These are phyloP conservation scores for Diglossa cyanea DNA, from an alignment of 2,797 vertebrate species.

Conservation along the genomic window DNA sequence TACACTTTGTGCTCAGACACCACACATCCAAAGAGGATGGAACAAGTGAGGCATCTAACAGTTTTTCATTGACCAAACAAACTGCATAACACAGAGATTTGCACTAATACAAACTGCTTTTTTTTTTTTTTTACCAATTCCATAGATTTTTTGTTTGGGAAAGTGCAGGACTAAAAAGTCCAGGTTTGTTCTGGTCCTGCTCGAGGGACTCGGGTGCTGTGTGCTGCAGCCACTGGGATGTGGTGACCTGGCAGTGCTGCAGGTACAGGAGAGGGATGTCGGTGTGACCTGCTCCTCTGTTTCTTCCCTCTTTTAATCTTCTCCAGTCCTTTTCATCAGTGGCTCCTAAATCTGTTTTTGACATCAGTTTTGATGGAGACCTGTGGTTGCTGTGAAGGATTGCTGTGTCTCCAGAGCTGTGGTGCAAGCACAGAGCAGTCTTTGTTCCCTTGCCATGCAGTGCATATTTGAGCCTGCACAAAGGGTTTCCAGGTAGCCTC, in stretches of 20 bases:
- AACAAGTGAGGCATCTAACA: background rate
- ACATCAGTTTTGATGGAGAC: background rate
- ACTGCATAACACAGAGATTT: background rate
- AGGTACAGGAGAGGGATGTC: background rate
- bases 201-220: fast-evolving
- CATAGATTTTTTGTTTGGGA: background rate
- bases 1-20: background rate
- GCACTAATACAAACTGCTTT: background rate
- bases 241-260: background rate
- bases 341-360: background rate
- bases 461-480: background rate
- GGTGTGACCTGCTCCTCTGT: background rate
- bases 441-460: slow-evolving; percentile 37
- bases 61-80: background rate
- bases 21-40: background rate
- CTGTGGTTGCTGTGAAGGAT: background rate
- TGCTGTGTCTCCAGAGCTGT: background rate
- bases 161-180: background rate
- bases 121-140: background rate
- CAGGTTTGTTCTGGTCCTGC: background rate
- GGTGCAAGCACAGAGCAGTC: background rate
- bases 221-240: background rate
- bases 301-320: background rate
- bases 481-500: background rate
- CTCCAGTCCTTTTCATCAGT: background rate